phyloP scores from a whole-genome alignment of 2,113 vertebrate species.

The Baryphthengus martii region DNA sequence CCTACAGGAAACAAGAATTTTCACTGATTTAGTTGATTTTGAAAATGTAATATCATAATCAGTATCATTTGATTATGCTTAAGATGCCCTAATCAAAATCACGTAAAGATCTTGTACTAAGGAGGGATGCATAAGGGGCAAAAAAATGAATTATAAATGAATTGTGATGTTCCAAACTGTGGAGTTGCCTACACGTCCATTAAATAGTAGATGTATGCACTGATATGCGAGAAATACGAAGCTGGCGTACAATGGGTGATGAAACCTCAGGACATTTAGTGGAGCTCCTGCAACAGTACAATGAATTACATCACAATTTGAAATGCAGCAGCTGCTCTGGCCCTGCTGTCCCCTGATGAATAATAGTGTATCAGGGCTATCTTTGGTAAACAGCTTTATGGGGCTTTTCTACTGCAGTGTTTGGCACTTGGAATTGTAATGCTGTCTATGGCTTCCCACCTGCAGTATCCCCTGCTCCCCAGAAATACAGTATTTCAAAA shows the following conservation, averaged over 20 bases:
- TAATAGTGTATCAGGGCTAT: neutral
- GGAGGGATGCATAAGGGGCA: neutral
- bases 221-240: neutral
- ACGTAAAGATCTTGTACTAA: neutral
- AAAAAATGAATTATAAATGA: neutral
- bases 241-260: neutral
- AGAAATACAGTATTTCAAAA: neutral
- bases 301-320: neutral
- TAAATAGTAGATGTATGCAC: neutral
- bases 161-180: neutral
- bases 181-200: neutral
- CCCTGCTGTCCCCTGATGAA: neutral
- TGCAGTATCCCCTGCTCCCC: neutral
- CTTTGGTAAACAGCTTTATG: constrained; percentile 29
- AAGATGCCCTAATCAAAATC: neutral
- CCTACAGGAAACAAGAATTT: neutral
- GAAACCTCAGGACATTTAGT: neutral
- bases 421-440: neutral
- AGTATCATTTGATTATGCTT: neutral
- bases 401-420: neutral
- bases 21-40: neutral
- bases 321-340: constrained; percentile 24
- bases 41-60: neutral
- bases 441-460: neutral
- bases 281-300: neutral